Conservation (phyloP, 2,888 invertebrate genomes). For the Dermolepida albohirtum region DNA sequence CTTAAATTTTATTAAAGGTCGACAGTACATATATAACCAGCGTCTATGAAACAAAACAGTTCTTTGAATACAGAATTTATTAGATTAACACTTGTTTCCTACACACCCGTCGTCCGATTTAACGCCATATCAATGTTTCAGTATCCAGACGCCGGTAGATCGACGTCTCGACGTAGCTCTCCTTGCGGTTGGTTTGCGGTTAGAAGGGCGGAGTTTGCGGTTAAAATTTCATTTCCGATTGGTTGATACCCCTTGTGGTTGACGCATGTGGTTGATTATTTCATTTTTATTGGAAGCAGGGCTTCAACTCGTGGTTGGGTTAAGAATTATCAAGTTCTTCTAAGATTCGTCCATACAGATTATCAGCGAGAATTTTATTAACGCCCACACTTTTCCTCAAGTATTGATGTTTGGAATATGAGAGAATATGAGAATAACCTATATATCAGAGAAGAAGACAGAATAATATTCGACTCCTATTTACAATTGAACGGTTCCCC, state of each 20-base stretch:
- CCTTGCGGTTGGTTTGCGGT: constrained; percentile 73
- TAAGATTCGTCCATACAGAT: constrained; percentile 38
- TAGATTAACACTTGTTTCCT: not conserved
- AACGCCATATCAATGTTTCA: constrained; percentile 44
- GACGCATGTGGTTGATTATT: constrained; percentile 66
- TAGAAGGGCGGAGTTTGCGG: constrained; percentile 74
- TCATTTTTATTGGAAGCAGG: constrained; percentile 64
- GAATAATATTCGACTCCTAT: no score
- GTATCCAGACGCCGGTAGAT: constrained; percentile 55
- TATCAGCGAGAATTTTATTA: constrained; percentile 26
- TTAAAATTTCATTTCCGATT: constrained; percentile 71
- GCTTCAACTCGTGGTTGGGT: constrained; percentile 50
- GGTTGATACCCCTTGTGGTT: constrained; percentile 72
- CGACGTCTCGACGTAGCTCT: constrained; percentile 64
- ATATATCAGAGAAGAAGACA: no score
- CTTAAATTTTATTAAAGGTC: no score
- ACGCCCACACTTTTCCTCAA: constrained; percentile 20
- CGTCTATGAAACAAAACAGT: not conserved
- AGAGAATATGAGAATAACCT: no score
- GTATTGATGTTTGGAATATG: no score
- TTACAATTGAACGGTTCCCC: no score
- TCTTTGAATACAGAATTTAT: constrained; percentile 4
- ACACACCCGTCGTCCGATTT: constrained; percentile 14
- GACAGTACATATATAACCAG: no score
- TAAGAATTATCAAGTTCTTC: constrained; percentile 44